These are phyloP conservation scores for Holcopasites calliopsidis DNA, from an alignment of 1,140 invertebrate species.

Conservation along the genomic window DNA sequence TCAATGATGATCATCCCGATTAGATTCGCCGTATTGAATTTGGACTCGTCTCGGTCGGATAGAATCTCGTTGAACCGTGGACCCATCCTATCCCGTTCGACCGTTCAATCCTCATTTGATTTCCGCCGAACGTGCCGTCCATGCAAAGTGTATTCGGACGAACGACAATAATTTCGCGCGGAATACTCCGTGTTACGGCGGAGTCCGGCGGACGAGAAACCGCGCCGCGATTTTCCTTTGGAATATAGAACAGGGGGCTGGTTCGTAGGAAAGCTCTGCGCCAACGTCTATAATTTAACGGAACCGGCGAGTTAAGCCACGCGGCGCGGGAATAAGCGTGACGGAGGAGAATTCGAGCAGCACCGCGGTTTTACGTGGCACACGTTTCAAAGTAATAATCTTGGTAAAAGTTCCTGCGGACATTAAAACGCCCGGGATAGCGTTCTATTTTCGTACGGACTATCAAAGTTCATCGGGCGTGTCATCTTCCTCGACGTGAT, in stretches of 20 bases:
- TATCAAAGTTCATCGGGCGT: too few species aligned
- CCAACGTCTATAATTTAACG: neutral
- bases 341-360: neutral
- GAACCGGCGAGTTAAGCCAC: neutral
- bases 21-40: slow-evolving; percentile 59
- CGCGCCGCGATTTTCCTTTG: neutral
- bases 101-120: slow-evolving; percentile 50
- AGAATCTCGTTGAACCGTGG: slow-evolving; percentile 31
- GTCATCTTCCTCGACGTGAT: too few species aligned
- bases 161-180: slow-evolving; percentile 34
- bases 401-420: neutral
- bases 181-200: slow-evolving; percentile 5
- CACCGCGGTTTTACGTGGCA: neutral
- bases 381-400: neutral
- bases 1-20: slow-evolving; percentile 60
- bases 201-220: neutral
- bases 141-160: slow-evolving; percentile 21
- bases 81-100: slow-evolving; percentile 16
- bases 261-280: neutral
- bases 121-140: slow-evolving; percentile 47
- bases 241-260: neutral
- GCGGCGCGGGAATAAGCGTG: neutral
- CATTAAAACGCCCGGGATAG: too few species aligned
- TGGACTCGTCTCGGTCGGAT: slow-evolving; percentile 46
- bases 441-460: too few species aligned